A percentile compares a stretch with the other conserved stretches of the same genome.
phyloP scores from a whole-genome alignment of 1,140 invertebrate genomes.

The Aphelenchoides fujianensis region DNA sequence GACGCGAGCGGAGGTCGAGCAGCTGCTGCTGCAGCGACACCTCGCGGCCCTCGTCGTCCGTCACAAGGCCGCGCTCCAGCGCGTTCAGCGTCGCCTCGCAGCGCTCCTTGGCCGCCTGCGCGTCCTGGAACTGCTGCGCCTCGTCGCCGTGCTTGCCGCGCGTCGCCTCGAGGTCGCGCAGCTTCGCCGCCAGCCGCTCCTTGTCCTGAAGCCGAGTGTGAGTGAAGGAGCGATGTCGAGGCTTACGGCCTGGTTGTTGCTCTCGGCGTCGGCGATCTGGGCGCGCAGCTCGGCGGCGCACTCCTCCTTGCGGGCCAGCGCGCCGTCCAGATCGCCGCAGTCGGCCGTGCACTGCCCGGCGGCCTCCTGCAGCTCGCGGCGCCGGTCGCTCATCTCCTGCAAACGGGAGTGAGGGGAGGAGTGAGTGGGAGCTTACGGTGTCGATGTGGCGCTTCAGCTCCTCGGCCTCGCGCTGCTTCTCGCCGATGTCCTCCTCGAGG shows the following conservation, averaged over 20 bases:
- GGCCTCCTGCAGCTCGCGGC: not conserved
- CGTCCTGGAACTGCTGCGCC: slow-evolving; percentile 71
- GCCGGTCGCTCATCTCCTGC: not conserved
- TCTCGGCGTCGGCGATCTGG: slow-evolving; percentile 13
- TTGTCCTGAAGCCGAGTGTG: slow-evolving; percentile 38
- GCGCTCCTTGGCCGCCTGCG: slow-evolving; percentile 63
- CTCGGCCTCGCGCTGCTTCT: slow-evolving; percentile 10
- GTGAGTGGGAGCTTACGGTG: slow-evolving; percentile 13
- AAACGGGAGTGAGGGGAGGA: not conserved
- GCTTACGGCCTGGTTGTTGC: not conserved
- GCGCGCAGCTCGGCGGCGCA: slow-evolving; percentile 5
- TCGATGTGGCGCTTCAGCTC: slow-evolving; percentile 29
- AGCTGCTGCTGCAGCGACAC: slow-evolving; percentile 31
- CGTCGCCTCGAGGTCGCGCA: slow-evolving; percentile 39
- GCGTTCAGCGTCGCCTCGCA: slow-evolving; percentile 42
- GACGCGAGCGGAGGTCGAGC: not conserved
- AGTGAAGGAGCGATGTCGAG: slow-evolving; percentile 17
- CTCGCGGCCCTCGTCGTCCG: slow-evolving; percentile 46
- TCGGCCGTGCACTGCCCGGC: slow-evolving; percentile 21
- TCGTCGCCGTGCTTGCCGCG: slow-evolving; percentile 39
- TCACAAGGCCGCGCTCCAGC: slow-evolving; percentile 43
- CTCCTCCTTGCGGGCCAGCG: slow-evolving; percentile 1
- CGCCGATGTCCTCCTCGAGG: slow-evolving; percentile 21
- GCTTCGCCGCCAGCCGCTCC: slow-evolving; percentile 39
- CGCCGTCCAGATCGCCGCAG: slow-evolving; percentile 25